Base-by-base conservation (phyloP, 2,113 vertebrate species). In the Prinia subflava region DNA sequence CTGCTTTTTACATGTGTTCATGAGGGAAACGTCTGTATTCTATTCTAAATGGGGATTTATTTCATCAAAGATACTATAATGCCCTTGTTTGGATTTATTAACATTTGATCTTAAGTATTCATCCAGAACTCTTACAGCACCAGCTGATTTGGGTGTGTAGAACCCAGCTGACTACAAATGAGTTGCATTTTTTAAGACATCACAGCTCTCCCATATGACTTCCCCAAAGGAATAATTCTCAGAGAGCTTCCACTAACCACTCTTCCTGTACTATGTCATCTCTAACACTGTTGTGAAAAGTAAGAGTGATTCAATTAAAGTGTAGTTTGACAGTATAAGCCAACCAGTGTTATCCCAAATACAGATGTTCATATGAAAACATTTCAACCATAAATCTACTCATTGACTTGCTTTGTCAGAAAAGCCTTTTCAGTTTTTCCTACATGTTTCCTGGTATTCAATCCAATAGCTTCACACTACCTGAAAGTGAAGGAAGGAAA, bases 351-450 rank as follows among this genome's bases (percentile, higher is more conserved):
- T 96, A 91, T 74, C 59, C 68, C 65, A 69, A 62, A 92, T 46
- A 62, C 1, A 27, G 31, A 69, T 30, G 68, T 68, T 86, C 93
- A 92, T 92, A 91, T 94, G 79, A 52, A 85, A 96, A 46, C 64
- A 65, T 91, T 93, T 96, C 91, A 95, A 90, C 79, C 73, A 90
- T 79, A 89, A 96, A 96, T 67, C 96, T 95, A 84, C 69, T 96
- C 80, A 94, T 64, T 92, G 83, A 96, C 89, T 97, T 93, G 57
- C 19, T 75, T 85, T 49, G 69, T 69, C 95, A 83, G 87, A 96
- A 96, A 96, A 82, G 30, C 56, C 65, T 81, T 81, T 86, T 92
- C 83, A 65, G 44, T 64, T 91, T 77, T 75, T 62, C 60, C 89
- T 85, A 35, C 83, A 69, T 86, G 33, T 80, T 95, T 88, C 60